Base-by-base conservation (phyloP, 2,113 vertebrate genomes). In the Zeus faber region DNA sequence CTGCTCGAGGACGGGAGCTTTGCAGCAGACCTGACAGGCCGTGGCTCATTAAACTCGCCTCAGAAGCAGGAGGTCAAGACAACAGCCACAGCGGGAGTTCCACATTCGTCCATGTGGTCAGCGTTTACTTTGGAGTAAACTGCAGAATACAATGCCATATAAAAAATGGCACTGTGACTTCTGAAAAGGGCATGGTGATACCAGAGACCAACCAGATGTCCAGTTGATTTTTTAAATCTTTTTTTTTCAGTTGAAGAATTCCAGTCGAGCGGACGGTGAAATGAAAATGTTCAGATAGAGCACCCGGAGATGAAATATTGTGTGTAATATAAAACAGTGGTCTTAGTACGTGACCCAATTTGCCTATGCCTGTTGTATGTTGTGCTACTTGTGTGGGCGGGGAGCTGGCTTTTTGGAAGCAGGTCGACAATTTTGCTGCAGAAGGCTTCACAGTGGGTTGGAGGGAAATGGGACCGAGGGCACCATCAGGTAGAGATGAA, bases 11-110 rank as follows among this genome's bases (percentile, higher is more conserved):
- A 18, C 14, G 9, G 68, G 62, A 74, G 49, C 11, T 45, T 70
- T 65, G 69, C 75, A 56, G 65, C 23, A 20, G 64, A 63, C 69
- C 48, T 84, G 74, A 83, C 83, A 82, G 70, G 49, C 67, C 23
- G 66, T 9, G 66, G 49, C 81, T 84, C 81, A 83, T 85, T 81
- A 87, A 83, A 76, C 64, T 62, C 49, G 53, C 70, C 24, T 3
- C 37, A 43, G 23, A 43, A 2, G 20, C 39, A 18, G 17, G 26
- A 31, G 16, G 18, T 48, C 10, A 11, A 17, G 29, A 26, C 27
- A n/a, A 50, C 17, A 14, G 61, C 54, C 59, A n/a, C 22, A 57
- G 21, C 71, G 49, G 46, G 26, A 65, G 5, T 37, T 68, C 8
- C 33, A 47, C 48, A n/a, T n/a, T n/a, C n/a, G n/a, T n/a, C n/a